Conservation (phyloP, 2,888 invertebrate genomes). For the Cephus runcator region DNA sequence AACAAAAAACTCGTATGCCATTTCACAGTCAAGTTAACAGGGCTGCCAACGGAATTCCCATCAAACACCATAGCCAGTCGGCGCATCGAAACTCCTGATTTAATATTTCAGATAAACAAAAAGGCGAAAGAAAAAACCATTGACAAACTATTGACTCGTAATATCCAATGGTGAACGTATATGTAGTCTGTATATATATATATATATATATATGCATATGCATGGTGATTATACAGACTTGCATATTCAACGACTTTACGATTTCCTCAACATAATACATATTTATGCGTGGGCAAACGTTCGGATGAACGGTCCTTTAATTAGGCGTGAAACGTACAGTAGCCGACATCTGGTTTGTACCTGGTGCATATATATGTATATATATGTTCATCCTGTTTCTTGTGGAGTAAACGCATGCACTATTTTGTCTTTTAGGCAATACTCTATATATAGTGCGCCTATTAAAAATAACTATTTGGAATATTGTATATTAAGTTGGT, state of each 20-base stretch:
- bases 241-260: not conserved
- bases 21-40: not conserved
- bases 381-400: not conserved
- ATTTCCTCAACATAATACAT: not conserved
- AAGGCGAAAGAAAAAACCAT: not conserved
- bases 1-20: not conserved
- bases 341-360: not conserved
- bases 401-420: not conserved
- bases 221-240: not conserved
- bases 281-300: slow-evolving; percentile 4
- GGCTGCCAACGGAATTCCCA: not conserved
- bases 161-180: not conserved
- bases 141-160: not conserved
- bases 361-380: not conserved
- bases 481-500: not conserved
- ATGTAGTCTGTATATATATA: too few species aligned
- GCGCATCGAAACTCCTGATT: not conserved
- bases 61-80: not conserved
- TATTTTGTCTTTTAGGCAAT: not conserved
- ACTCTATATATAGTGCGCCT: too few species aligned
- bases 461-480: too few species aligned
- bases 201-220: not conserved
- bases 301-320: slow-evolving; percentile 2
- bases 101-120: not conserved
- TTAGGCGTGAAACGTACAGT: slow-evolving; percentile 1